Evolutionary conservation across 2,113 vertebrate species (phyloP).

Genomic region (Leucosticte australis): DNA sequence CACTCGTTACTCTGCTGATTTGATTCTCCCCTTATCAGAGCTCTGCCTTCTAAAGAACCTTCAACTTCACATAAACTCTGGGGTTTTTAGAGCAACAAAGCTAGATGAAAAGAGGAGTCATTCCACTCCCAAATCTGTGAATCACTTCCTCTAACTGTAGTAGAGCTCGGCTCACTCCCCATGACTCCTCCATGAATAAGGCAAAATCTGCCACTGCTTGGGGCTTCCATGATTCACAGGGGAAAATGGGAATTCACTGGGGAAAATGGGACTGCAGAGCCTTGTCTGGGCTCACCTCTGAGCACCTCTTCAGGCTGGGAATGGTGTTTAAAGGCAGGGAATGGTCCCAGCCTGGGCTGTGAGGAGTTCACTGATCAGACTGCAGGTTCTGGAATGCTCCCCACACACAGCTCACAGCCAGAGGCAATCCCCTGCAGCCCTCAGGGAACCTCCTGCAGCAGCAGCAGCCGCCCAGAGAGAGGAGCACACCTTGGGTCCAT

Average conservation of each 20-base stretch:
- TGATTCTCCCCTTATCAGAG: neutral
- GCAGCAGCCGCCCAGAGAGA: neutral
- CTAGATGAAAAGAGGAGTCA: neutral
- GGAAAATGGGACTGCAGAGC: neutral
- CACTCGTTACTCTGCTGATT: neutral
- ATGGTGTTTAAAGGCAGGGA: neutral
- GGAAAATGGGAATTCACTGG: neutral
- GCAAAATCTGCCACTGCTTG: neutral
- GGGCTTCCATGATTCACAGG: neutral
- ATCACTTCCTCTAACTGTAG: neutral
- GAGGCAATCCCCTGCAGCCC: neutral
- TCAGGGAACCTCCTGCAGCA: neutral
- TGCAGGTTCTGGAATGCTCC: neutral
- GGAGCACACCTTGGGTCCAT: neutral
- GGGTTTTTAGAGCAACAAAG: neutral
- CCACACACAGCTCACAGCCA: neutral
- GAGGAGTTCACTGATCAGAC: neutral
- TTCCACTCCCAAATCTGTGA: neutral
- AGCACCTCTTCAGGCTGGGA: neutral
- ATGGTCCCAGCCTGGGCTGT: neutral
- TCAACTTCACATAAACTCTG: neutral
- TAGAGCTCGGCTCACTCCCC: neutral
- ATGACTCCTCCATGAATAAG: neutral
- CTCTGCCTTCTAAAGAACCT: slow-evolving; percentile 8
- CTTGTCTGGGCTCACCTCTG: neutral